These are phyloP conservation scores for Cephalopterus ornatus DNA, from an alignment of 2,113 vertebrate genomes.

Conservation along the genomic window DNA sequence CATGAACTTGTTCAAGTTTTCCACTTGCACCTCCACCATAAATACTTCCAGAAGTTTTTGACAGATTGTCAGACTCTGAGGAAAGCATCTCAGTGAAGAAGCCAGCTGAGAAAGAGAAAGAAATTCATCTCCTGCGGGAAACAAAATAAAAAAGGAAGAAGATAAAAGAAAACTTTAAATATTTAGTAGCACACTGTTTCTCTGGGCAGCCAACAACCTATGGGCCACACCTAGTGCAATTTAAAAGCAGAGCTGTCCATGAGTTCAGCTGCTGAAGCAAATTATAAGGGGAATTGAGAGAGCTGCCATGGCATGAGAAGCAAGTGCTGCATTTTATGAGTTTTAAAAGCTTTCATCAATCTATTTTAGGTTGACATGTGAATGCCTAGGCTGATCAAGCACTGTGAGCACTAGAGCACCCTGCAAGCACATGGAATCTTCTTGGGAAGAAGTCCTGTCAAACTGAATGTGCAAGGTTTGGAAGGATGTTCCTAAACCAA, in stretches of 20 bases:
- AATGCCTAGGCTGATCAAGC: not conserved
- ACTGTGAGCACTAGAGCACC: not conserved
- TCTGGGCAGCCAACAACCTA: not conserved
- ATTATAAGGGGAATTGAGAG: not conserved
- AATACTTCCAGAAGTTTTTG: not conserved
- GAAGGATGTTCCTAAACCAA: not conserved
- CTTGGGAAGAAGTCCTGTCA: not conserved
- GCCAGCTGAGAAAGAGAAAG: not conserved
- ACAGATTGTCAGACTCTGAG: not conserved
- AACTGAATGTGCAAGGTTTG: not conserved
- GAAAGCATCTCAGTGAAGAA: not conserved
- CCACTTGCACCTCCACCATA: not conserved
- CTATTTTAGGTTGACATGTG: not conserved
- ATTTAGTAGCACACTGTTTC: not conserved
- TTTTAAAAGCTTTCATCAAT: not conserved
- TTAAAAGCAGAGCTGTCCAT: not conserved
- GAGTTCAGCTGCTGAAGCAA: not conserved
- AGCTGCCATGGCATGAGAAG: not conserved
- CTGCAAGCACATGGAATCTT: not conserved
- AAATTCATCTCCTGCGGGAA: not conserved
- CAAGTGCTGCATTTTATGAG: not conserved
- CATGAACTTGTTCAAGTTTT: not conserved
- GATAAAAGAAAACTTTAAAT: not conserved
- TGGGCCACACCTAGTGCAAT: rapidly evolving
- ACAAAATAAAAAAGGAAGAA: not conserved